Evolutionary conservation across 2,797 vertebrate genomes (phyloP).

Genomic region (Ctenopoma multispine): DNA sequence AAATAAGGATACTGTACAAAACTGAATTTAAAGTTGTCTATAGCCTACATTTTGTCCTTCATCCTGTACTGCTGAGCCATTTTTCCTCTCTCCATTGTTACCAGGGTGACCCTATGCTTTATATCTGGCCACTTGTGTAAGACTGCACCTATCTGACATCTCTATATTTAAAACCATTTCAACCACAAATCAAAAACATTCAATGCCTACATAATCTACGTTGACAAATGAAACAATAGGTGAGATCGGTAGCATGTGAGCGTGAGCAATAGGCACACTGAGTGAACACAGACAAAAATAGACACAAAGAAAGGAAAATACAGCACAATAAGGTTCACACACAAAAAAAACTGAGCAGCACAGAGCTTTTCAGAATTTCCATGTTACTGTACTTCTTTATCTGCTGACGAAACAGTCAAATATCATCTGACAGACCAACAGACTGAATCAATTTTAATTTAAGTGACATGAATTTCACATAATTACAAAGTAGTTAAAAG

Average conservation of each 20-base stretch:
- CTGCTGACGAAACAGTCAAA: slow-evolving; percentile 38
- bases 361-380: slow-evolving; percentile 37
- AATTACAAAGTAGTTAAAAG: background rate
- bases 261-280: slow-evolving; percentile 33
- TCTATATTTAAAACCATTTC: slow-evolving; percentile 62
- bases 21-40: slow-evolving; percentile 5
- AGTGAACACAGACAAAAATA: slow-evolving; percentile 68
- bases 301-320: slow-evolving; percentile 75
- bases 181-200: slow-evolving; percentile 64
- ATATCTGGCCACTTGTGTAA: slow-evolving; percentile 14
- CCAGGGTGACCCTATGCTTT: slow-evolving; percentile 4
- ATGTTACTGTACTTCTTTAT: slow-evolving; percentile 19
- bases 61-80: background rate
- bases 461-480: background rate
- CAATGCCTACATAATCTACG: slow-evolving; percentile 61
- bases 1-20: background rate
- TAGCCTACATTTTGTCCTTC: slow-evolving; percentile 3
- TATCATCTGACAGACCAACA: slow-evolving; percentile 1
- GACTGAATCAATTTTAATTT: slow-evolving; percentile 34
- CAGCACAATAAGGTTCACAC: slow-evolving; percentile 51
- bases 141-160: slow-evolving; percentile 44
- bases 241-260: slow-evolving; percentile 48
- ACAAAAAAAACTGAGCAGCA: slow-evolving; percentile 32
- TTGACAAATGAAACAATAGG: slow-evolving; percentile 76
- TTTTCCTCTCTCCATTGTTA: slow-evolving; percentile 35